Conservation (phyloP, 2,797 vertebrate genomes). For the Arnoldichthys spilopterus region DNA sequence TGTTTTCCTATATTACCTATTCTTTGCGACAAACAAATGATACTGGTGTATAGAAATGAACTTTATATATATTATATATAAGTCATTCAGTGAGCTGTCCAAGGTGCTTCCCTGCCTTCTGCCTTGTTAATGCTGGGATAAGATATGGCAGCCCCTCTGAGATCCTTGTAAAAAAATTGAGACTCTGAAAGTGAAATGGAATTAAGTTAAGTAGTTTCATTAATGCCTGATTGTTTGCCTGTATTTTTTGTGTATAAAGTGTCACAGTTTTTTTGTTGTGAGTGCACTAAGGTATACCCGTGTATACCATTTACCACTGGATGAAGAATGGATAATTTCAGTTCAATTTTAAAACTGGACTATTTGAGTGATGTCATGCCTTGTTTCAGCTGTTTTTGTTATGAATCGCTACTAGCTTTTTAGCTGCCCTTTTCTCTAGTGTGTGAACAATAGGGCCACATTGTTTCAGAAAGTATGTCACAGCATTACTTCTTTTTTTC, state of each 20-base stretch:
- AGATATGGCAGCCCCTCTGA: too few species aligned
- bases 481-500: slow-evolving; percentile 23
- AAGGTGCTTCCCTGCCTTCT: too few species aligned
- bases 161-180: too few species aligned
- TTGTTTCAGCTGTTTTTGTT: background rate
- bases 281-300: background rate
- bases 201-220: background rate
- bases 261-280: slow-evolving; percentile 52
- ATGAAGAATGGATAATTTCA: background rate
- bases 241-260: slow-evolving; percentile 31
- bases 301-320: background rate
- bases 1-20: background rate
- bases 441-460: background rate
- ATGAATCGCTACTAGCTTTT: background rate
- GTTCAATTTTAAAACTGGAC: background rate
- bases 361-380: background rate
- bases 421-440: background rate
- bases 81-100: too few species aligned
- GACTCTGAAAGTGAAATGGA: too few species aligned
- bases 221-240: background rate
- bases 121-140: too few species aligned
- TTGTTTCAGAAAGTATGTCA: slow-evolving; percentile 43
- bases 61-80: too few species aligned
- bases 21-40: background rate
- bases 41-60: too few species aligned